These are phyloP conservation scores for Spermophilus dauricus DNA, from an alignment of 2,113 vertebrate genomes.

Conservation along the genomic window DNA sequence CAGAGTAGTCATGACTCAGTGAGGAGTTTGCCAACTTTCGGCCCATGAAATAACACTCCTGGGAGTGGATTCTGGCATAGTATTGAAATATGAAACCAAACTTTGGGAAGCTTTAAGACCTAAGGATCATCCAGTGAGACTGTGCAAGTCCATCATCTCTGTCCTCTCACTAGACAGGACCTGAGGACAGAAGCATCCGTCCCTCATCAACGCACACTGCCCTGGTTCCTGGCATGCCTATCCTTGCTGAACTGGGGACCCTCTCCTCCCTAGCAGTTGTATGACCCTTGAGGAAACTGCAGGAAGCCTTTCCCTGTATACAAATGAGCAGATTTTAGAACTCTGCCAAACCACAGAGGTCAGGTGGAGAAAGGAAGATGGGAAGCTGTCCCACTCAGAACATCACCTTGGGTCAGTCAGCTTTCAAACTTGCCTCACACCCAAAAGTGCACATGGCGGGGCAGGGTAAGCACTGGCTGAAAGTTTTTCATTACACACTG, in stretches of 20 bases:
- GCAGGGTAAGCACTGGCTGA: no score
- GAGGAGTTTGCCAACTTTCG: neutral
- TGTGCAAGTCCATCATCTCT: neutral
- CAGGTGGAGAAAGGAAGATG: no score
- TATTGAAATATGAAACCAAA: neutral
- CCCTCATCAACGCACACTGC: neutral
- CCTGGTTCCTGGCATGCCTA: neutral
- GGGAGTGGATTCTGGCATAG: no score
- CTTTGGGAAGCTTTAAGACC: neutral
- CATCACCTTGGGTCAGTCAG: no score
- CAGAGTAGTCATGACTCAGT: no score
- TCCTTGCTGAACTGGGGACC: neutral
- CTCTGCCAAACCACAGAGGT: no score
- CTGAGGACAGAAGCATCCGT: neutral
- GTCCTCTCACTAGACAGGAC: neutral
- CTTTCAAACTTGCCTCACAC: no score
- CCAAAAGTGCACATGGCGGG: no score
- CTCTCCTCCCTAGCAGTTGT: neutral
- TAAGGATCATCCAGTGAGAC: neutral
- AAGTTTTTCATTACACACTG: neutral
- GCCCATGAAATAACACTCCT: neutral
- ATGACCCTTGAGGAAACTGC: neutral
- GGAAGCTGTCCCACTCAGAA: no score
- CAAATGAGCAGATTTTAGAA: neutral
- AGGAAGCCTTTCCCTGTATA: neutral